Conservation (phyloP, 2,113 vertebrate species). For the Hippocampus barbouri region DNA sequence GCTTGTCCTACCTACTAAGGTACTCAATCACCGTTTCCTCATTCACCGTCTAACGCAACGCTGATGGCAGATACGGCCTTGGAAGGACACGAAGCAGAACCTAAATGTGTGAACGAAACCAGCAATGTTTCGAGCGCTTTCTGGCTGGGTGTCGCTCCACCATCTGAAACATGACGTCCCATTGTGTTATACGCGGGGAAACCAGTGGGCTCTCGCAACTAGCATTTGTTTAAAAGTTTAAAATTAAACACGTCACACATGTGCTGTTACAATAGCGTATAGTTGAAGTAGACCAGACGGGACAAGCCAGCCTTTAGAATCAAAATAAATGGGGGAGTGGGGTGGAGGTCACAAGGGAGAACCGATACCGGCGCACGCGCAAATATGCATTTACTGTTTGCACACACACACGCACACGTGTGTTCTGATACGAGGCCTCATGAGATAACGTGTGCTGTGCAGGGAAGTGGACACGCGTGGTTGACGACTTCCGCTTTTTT, state of each 20-base stretch:
- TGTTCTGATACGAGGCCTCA: slow-evolving; percentile 17
- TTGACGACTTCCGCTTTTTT: slow-evolving; percentile 23
- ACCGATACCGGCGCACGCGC: not conserved
- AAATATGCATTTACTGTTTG: not conserved
- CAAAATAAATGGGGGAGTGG: not conserved
- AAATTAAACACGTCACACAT: not conserved
- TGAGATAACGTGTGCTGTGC: slow-evolving; percentile 10
- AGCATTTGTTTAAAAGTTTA: not conserved
- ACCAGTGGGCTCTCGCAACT: not conserved
- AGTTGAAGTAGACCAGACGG: not conserved
- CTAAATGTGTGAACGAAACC: not conserved
- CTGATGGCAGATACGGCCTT: not conserved
- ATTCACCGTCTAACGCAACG: not conserved
- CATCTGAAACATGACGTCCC: not conserved
- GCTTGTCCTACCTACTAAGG: no score
- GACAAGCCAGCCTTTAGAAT: not conserved
- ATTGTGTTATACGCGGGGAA: not conserved
- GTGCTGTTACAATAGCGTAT: not conserved
- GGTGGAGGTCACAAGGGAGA: not conserved
- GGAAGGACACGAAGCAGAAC: not conserved
- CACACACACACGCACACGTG: not conserved
- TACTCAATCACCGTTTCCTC: no score
- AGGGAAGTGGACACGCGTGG: slow-evolving; percentile 33
- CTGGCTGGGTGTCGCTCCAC: not conserved
- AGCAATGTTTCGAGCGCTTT: not conserved